Evolutionary conservation across 2,113 vertebrate genomes (phyloP).

Genomic region (Connochaetes taurinus): DNA sequence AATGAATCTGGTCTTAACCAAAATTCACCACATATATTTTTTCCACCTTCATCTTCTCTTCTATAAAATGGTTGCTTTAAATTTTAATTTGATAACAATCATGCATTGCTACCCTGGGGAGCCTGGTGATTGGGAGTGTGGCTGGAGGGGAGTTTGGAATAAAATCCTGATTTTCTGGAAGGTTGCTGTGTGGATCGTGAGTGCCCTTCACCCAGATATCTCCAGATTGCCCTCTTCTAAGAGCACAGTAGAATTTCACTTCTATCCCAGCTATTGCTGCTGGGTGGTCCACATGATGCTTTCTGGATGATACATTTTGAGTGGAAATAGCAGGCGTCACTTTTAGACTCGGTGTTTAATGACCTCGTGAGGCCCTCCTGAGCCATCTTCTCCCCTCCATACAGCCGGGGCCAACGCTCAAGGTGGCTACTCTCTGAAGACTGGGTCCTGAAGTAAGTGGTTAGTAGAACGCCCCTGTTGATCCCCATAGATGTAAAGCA

Average conservation of each 20-base stretch:
- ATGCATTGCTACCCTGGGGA: neutral
- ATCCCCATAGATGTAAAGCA: too few species aligned
- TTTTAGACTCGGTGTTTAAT: rapidly evolving
- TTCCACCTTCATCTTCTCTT: neutral
- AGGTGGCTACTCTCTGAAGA: neutral
- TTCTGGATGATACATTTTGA: too few species aligned
- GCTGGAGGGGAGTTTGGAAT: neutral
- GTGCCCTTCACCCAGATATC: rapidly evolving
- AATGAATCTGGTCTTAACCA: neutral
- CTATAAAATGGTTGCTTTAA: neutral
- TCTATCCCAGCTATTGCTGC: neutral
- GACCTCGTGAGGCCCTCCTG: rapidly evolving
- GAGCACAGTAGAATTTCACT: rapidly evolving
- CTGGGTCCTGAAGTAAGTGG: rapidly evolving
- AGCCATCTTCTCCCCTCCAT: neutral
- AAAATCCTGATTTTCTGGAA: neutral
- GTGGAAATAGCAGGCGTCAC: rapidly evolving
- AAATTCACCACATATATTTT: rapidly evolving
- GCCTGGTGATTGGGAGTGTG: neutral
- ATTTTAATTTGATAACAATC: neutral
- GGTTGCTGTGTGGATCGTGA: rapidly evolving
- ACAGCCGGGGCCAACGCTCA: rapidly evolving
- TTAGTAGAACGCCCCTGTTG: rapidly evolving
- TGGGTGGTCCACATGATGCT: rapidly evolving
- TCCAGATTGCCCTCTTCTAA: too few species aligned